A percentile compares a stretch with the other conserved stretches of the same genome.
phyloP scores from a whole-genome alignment of 2,113 vertebrate genomes.

The Festucalex cinctus region DNA sequence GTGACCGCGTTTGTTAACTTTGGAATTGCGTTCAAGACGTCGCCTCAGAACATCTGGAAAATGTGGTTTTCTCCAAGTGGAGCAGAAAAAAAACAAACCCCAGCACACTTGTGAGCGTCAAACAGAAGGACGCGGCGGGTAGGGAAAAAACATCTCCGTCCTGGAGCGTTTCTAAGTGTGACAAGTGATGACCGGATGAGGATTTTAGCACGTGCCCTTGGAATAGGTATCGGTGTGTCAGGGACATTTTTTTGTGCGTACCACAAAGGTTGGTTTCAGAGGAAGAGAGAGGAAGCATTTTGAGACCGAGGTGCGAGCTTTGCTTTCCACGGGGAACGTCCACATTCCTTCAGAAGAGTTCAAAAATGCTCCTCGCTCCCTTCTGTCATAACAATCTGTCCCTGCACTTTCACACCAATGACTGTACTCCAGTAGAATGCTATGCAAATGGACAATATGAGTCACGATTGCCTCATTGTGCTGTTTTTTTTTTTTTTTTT shows the following conservation, averaged over 20 bases:
- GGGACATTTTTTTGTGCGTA: not conserved
- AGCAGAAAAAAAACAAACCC: constrained; percentile 13
- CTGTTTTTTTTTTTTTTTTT: not conserved
- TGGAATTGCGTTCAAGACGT: constrained; percentile 38
- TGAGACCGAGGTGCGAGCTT: constrained; percentile 56
- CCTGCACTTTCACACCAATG: constrained; percentile 1
- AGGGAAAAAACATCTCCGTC: constrained; percentile 2
- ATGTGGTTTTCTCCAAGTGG: constrained; percentile 28
- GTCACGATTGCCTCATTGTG: not conserved
- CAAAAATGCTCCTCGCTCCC: constrained; percentile 35
- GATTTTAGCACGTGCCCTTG: constrained; percentile 30
- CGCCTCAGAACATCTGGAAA: constrained; percentile 57
- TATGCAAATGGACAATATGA: not conserved
- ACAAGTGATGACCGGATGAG: constrained; percentile 36
- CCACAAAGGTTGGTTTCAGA: constrained; percentile 39
- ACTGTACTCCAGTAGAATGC: not conserved
- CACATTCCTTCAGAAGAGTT: constrained; percentile 53
- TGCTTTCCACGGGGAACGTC: constrained; percentile 52
- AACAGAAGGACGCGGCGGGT: not conserved
- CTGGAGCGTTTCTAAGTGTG: constrained; percentile 14
- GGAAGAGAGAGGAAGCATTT: constrained; percentile 45
- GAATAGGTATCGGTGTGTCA: not conserved
- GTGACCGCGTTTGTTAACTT: constrained; percentile 44
- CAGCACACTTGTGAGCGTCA: constrained; percentile 21
- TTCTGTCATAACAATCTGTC: constrained; percentile 23